These are phyloP conservation scores for Agrotis exclamationis DNA, from an alignment of 2,888 invertebrate genomes.

Conservation along the genomic window DNA sequence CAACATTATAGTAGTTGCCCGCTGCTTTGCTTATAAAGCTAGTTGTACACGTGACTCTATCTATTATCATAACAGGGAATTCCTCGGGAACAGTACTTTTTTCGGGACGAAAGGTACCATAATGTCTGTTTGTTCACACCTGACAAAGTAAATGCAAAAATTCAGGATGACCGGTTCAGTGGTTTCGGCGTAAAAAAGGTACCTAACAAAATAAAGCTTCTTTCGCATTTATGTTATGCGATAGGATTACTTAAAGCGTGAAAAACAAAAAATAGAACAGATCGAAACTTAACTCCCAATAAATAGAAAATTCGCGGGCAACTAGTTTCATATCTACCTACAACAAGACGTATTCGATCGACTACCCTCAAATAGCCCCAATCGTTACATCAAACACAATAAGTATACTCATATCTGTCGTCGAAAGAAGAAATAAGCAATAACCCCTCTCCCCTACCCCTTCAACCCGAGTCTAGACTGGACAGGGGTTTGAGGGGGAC, in stretches of 20 bases:
- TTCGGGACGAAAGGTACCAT: no score
- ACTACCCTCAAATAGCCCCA: slow-evolving; percentile 25
- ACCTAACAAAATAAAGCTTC: no score
- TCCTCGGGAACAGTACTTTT: no score
- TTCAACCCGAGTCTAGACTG: slow-evolving; percentile 23
- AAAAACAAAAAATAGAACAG: not conserved
- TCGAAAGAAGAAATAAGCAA: slow-evolving; percentile 51
- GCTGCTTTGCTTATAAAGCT: no score
- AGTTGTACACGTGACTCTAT: no score
- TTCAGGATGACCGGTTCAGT: no score
- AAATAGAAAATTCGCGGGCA: slow-evolving; percentile 1
- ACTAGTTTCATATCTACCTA: not conserved
- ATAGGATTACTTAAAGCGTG: not conserved
- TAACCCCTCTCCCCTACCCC: not conserved
- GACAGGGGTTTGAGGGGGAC: not conserved
- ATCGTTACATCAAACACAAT: slow-evolving; percentile 62
- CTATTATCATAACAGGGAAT: no score
- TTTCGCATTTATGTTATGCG: no score
- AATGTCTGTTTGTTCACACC: no score
- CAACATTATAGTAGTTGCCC: no score
- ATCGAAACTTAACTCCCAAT: not conserved
- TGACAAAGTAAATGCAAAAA: no score
- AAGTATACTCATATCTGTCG: slow-evolving; percentile 47
- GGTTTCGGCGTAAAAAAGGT: no score
- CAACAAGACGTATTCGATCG: not conserved